phyloP scores from a whole-genome alignment of 1,140 invertebrate genomes.

The Drosophila auraria region DNA sequence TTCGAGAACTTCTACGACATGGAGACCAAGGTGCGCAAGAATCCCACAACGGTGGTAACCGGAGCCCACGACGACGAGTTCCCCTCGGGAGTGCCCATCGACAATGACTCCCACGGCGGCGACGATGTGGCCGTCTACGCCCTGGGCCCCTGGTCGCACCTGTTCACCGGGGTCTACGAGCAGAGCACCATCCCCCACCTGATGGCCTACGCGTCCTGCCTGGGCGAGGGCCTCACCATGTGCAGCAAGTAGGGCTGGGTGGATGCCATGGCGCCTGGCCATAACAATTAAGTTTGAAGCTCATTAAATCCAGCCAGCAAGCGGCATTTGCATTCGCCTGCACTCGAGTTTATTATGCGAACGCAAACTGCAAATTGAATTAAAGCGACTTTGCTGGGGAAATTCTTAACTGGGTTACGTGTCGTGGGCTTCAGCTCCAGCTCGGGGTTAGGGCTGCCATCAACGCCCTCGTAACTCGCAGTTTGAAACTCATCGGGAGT shows the following conservation, averaged over 20 bases:
- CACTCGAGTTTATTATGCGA: slow-evolving; percentile 58
- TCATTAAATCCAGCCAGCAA: slow-evolving; percentile 64
- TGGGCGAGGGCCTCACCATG: slow-evolving; percentile 84
- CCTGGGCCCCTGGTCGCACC: slow-evolving; percentile 89
- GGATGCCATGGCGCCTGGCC: slow-evolving; percentile 47
- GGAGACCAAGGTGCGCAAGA: slow-evolving; percentile 69
- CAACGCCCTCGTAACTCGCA: slow-evolving; percentile 45
- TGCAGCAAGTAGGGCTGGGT: slow-evolving; percentile 36
- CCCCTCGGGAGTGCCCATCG: slow-evolving; percentile 86
- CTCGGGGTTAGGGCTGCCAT: slow-evolving; percentile 2
- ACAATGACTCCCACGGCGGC: slow-evolving; percentile 89
- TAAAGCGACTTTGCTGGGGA: slow-evolving; percentile 61
- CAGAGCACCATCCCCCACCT: slow-evolving; percentile 92
- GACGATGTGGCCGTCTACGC: slow-evolving; percentile 90
- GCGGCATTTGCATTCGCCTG: slow-evolving; percentile 62
- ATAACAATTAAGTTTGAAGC: slow-evolving; percentile 76
- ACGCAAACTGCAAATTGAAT: slow-evolving; percentile 78
- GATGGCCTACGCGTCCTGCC: slow-evolving; percentile 89
- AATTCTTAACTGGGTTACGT: slow-evolving; percentile 50
- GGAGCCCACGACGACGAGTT: slow-evolving; percentile 76
- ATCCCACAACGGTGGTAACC: slow-evolving; percentile 67
- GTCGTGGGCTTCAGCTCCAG: background rate
- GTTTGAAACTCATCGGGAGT: slow-evolving; percentile 66
- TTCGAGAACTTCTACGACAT: slow-evolving; percentile 83
- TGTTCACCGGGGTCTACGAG: slow-evolving; percentile 91